These are phyloP conservation scores for Drosophila austrosaltans DNA, from an alignment of 2,888 invertebrate genomes.

Conservation along the genomic window DNA sequence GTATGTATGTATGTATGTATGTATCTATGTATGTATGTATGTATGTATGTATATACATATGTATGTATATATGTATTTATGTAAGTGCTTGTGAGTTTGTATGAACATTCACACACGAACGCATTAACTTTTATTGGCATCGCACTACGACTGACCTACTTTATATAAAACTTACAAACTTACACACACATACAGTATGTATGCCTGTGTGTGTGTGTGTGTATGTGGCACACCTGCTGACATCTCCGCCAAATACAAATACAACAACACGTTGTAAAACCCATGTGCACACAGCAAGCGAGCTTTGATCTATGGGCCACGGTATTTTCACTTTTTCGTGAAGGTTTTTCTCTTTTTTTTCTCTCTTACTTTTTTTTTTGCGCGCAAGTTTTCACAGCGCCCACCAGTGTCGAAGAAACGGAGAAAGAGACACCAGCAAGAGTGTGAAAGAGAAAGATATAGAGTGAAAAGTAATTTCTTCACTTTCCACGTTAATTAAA, in stretches of 20 bases:
- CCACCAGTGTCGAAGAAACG: slow-evolving; percentile 16
- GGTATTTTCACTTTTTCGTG: slow-evolving; percentile 38
- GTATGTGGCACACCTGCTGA: slow-evolving; percentile 56
- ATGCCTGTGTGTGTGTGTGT: too few species aligned
- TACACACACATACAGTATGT: slow-evolving; percentile 16
- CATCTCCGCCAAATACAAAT: slow-evolving; percentile 36
- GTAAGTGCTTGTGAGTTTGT: slow-evolving; percentile 17
- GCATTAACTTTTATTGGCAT: slow-evolving; percentile 76
- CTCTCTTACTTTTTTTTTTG: neutral
- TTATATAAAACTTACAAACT: slow-evolving; percentile 51
- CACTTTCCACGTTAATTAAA: slow-evolving; percentile 69
- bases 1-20: neutral
- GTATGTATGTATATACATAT: neutral
- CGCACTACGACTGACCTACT: slow-evolving; percentile 70
- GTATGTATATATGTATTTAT: slow-evolving; percentile 7
- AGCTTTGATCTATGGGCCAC: slow-evolving; percentile 67
- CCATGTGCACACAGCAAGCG: slow-evolving; percentile 42
- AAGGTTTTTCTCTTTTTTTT: slow-evolving; percentile 33
- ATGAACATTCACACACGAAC: slow-evolving; percentile 40
- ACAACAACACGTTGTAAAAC: slow-evolving; percentile 24
- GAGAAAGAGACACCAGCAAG: neutral
- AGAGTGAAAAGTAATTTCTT: slow-evolving; percentile 58
- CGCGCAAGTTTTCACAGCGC: slow-evolving; percentile 52
- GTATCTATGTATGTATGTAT: neutral
- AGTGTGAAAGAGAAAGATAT: neutral